phyloP scores from a whole-genome alignment of 2,888 invertebrate genomes.

The Dorcus parallelipipedus region DNA sequence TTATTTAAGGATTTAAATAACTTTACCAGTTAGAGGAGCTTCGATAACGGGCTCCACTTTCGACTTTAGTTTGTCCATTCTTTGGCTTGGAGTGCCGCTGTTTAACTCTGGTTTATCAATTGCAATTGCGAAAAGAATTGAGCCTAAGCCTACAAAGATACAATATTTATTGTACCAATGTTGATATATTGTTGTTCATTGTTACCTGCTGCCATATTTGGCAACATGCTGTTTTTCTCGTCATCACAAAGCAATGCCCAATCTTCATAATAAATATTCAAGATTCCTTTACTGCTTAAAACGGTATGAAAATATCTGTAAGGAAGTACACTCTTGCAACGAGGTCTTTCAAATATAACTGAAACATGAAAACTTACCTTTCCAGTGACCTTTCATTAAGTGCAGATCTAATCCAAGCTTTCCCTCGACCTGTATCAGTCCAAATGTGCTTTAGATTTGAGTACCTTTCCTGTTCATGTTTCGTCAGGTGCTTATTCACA shows the following conservation, averaged over 20 bases:
- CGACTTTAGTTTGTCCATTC: conserved; percentile 50
- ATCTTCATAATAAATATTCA: conserved; percentile 76
- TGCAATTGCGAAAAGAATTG: conserved; percentile 88
- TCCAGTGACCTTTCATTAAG: conserved; percentile 90
- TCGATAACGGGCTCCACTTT: conserved; percentile 65
- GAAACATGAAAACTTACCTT: conserved; percentile 46
- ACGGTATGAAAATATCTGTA: conserved; percentile 70
- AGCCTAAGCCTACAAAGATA: conserved; percentile 65
- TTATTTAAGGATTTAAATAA: not conserved
- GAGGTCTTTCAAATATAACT: not conserved
- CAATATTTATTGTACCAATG: no score
- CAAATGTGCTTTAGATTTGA: conserved; percentile 63
- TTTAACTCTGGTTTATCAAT: conserved; percentile 84
- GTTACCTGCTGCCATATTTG: conserved; percentile 81
- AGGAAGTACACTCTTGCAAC: conserved; percentile 7
- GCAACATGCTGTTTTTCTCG: conserved; percentile 74
- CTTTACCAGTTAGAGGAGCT: conserved; percentile 58
- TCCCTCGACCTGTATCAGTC: conserved; percentile 76
- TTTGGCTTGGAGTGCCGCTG: conserved; percentile 52
- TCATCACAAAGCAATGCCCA: conserved; percentile 81
- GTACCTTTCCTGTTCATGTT: conserved; percentile 85
- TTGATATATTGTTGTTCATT: no score
- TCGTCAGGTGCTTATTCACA: conserved; percentile 73
- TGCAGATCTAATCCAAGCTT: conserved; percentile 85
- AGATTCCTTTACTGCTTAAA: conserved; percentile 60